phyloP scores from a whole-genome alignment of 2,888 invertebrate genomes.

The Ornithoptera alexandrae region DNA sequence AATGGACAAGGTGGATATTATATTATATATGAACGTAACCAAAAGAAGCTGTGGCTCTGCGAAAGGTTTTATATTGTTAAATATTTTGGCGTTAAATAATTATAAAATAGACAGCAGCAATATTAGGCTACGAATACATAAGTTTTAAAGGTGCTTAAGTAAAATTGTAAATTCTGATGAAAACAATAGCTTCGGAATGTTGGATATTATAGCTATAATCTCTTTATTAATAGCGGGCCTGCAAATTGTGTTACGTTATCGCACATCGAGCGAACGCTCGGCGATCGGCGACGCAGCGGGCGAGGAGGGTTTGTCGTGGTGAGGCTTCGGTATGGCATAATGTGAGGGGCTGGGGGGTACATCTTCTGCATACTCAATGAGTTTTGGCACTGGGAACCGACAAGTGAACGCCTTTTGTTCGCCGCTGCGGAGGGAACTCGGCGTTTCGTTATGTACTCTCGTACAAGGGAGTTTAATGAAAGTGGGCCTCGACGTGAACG shows the following conservation, averaged over 20 bases:
- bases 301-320: background rate
- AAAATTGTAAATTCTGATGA: background rate
- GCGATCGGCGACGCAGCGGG: conserved; percentile 3
- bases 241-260: conserved; percentile 9
- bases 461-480: background rate
- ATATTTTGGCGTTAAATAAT: too few species aligned
- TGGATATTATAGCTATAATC: background rate
- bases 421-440: background rate
- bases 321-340: background rate
- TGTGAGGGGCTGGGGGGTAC: background rate
- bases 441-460: background rate
- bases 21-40: too few species aligned
- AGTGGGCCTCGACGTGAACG: conserved; percentile 22
- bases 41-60: background rate
- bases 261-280: conserved; percentile 19
- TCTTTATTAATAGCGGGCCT: background rate
- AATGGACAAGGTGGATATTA: too few species aligned
- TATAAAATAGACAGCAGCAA: background rate
- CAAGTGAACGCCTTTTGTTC: background rate
- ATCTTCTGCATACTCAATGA: background rate
- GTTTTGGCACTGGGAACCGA: background rate
- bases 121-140: background rate
- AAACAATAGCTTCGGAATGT: background rate
- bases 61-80: background rate
- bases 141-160: background rate